Percentiles rank a stretch among this genome's conserved stretches.
Conservation (phyloP, 2,888 invertebrate genomes). For the Leptura quadrifasciata region DNA sequence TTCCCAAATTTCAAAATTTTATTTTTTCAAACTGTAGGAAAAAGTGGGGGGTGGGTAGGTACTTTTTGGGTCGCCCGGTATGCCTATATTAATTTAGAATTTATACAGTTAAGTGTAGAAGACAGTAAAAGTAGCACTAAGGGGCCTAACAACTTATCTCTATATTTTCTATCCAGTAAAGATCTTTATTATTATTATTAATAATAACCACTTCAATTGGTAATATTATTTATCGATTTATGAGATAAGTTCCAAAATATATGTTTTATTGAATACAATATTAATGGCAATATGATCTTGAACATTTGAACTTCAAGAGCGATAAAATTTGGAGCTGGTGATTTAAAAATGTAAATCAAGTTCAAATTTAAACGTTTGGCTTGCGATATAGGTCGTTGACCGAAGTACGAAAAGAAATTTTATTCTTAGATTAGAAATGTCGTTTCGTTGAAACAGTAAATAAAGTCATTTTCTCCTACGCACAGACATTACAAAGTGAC, state of each 20-base stretch:
- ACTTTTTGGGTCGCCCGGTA: too few species aligned
- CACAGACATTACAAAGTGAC: slow-evolving; percentile 35
- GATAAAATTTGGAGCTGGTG: slow-evolving; percentile 47
- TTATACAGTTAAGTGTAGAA: too few species aligned
- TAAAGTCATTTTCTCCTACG: slow-evolving; percentile 52
- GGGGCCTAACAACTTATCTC: too few species aligned
- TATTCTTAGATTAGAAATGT: slow-evolving; percentile 53
- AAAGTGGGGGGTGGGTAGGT: too few species aligned
- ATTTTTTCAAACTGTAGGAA: too few species aligned
- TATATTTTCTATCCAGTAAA: too few species aligned
- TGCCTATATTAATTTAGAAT: too few species aligned
- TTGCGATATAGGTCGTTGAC: slow-evolving; percentile 56
- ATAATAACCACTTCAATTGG: too few species aligned
- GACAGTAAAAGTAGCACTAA: too few species aligned
- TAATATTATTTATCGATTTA: neutral
- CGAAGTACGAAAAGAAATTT: slow-evolving; percentile 53
- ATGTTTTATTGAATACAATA: slow-evolving; percentile 2
- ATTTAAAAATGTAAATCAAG: slow-evolving; percentile 56
- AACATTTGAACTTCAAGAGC: slow-evolving; percentile 52
- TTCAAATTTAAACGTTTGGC: slow-evolving; percentile 56
- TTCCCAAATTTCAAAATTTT: too few species aligned
- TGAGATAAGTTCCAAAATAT: neutral
- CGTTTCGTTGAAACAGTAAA: slow-evolving; percentile 48
- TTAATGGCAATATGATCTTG: slow-evolving; percentile 41
- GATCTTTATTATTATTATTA: too few species aligned